Conservation (phyloP, 2,113 vertebrate genomes). For the Aviceda subcristata region DNA sequence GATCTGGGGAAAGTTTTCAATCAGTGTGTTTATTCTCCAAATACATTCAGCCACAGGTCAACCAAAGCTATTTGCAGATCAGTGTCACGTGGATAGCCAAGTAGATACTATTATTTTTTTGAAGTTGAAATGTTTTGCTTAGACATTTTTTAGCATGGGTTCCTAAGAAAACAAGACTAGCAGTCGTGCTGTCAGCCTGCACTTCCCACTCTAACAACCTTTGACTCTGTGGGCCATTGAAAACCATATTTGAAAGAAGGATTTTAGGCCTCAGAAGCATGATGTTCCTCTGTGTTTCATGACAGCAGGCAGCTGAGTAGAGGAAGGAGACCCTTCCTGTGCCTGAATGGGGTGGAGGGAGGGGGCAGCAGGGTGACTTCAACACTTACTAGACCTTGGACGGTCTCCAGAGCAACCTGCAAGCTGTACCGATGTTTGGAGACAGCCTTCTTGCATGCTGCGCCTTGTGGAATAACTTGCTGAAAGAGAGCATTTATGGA, state of each 20-base stretch:
- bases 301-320: background rate
- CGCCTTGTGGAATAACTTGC: background rate
- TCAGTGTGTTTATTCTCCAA: slow-evolving; percentile 53
- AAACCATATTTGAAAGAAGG: background rate
- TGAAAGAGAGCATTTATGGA: background rate
- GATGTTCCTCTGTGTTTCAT: background rate
- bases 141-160: slow-evolving; percentile 27
- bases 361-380: background rate
- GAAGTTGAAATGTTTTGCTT: slow-evolving; percentile 50
- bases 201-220: slow-evolving; percentile 41
- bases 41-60: slow-evolving; percentile 42
- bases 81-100: slow-evolving; percentile 21
- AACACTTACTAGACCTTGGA: background rate
- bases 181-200: background rate
- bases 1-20: slow-evolving; percentile 35
- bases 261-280: background rate
- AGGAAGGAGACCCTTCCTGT: background rate
- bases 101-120: slow-evolving; percentile 39
- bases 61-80: slow-evolving; percentile 41
- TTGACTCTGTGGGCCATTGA: background rate
- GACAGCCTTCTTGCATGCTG: background rate
- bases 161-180: slow-evolving; percentile 56
- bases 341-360: background rate
- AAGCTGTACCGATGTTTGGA: background rate
- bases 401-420: background rate